Percentiles rank a stretch among this genome's conserved stretches.
These are phyloP conservation scores for Lasioglossum lativentre DNA, from an alignment of 2,888 invertebrate genomes.

Conservation along the genomic window DNA sequence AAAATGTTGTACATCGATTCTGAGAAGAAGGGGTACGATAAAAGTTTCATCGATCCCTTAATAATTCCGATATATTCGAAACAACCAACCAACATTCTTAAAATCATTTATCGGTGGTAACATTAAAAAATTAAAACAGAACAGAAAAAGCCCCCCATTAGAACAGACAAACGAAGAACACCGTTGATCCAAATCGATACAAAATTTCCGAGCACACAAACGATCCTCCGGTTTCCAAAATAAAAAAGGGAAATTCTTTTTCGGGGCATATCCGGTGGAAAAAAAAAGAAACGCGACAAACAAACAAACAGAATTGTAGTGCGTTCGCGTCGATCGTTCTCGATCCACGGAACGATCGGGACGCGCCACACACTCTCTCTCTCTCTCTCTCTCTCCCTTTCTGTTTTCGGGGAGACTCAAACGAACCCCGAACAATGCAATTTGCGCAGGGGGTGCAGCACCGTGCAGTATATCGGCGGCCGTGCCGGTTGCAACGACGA, in stretches of 20 bases:
- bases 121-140: no score
- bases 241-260: not conserved
- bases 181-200: not conserved
- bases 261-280: not conserved
- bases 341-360: not conserved
- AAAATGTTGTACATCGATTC: no score
- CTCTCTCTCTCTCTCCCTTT: not conserved
- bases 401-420: slow-evolving; percentile 26
- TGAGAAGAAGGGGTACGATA: no score
- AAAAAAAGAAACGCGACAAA: not conserved
- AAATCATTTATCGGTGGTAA: no score
- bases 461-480: not conserved
- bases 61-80: no score
- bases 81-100: no score
- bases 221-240: not conserved
- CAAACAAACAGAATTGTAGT: not conserved
- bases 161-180: not conserved
- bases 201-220: not conserved
- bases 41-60: no score
- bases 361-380: not conserved
- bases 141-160: not conserved
- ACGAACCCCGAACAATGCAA: slow-evolving; percentile 47
- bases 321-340: not conserved
- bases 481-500: not conserved
- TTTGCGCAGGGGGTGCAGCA: slow-evolving; percentile 45